Evolutionary conservation across 2,888 invertebrate genomes (phyloP).

Genomic region (Sphinx pinastri): DNA sequence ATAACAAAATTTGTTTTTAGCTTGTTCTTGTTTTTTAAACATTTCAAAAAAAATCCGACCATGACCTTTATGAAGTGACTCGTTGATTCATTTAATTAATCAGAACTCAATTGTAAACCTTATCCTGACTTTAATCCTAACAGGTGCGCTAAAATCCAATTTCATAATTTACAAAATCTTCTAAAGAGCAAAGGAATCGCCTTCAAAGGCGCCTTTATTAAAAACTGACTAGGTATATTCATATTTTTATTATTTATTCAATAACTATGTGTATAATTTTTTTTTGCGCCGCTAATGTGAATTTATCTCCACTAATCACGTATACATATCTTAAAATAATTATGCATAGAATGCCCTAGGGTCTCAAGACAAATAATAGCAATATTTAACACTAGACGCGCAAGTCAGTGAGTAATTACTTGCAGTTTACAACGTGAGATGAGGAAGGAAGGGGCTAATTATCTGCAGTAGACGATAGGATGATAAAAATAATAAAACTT

Average conservation of each 20-base stretch:
- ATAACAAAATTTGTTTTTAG: neutral
- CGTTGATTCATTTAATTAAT: conserved; percentile 2
- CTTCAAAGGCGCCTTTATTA: no score
- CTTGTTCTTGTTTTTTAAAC: neutral
- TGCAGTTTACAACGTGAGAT: conserved; percentile 38
- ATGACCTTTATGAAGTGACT: neutral
- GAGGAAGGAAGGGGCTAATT: conserved; percentile 41
- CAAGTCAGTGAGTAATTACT: conserved; percentile 14
- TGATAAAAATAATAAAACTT: conserved; percentile 53
- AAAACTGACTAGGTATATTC: no score
- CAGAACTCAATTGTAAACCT: neutral
- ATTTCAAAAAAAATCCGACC: neutral
- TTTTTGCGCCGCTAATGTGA: no score
- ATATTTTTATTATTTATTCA: no score
- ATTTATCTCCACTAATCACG: neutral
- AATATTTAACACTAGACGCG: neutral
- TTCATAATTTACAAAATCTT: neutral
- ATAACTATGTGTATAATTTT: neutral
- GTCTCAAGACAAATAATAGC: neutral
- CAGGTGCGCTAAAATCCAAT: conserved; percentile 3
- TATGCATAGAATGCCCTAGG: neutral
- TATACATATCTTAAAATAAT: no score
- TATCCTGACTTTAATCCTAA: neutral
- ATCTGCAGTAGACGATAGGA: conserved; percentile 42
- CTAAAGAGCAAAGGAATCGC: neutral